These are phyloP conservation scores for Aspidiotus destructor DNA, from an alignment of 2,888 invertebrate genomes.

Conservation along the genomic window DNA sequence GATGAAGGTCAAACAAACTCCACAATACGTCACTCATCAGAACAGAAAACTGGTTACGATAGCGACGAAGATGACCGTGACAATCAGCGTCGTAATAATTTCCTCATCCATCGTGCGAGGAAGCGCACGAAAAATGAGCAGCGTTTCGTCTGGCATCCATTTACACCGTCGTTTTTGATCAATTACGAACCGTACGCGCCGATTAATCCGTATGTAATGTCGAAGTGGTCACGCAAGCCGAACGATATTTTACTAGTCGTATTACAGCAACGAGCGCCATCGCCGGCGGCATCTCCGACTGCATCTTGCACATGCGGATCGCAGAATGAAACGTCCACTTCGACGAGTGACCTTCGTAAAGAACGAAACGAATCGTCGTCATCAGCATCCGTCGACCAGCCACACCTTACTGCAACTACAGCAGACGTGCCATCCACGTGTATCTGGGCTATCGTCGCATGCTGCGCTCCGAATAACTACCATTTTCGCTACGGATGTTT, in stretches of 20 bases:
- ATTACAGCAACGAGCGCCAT: not conserved
- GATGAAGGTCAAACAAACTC: too few species aligned
- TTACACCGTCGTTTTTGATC: not conserved
- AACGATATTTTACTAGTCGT: not conserved
- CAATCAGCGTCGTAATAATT: not conserved
- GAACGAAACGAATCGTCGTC: not conserved
- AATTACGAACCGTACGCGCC: not conserved
- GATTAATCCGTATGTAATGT: not conserved
- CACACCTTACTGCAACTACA: not conserved
- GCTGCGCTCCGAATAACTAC: slow-evolving; percentile 51
- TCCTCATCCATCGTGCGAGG: too few species aligned
- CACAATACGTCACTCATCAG: not conserved
- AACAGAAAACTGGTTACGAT: not conserved
- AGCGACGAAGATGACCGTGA: not conserved
- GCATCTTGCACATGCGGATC: not conserved
- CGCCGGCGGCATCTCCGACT: not conserved
- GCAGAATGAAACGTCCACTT: not conserved
- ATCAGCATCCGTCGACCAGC: slow-evolving; percentile 1
- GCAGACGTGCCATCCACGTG: slow-evolving; percentile 49
- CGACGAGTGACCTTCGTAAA: not conserved
- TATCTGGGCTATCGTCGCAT: slow-evolving; percentile 64
- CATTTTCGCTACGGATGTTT: slow-evolving; percentile 54
- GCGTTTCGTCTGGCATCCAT: not conserved
- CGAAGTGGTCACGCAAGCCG: not conserved
- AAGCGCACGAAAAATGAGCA: not conserved